These are phyloP conservation scores for Rhynchomys soricoides DNA, from an alignment of 2,113 vertebrate genomes.

Conservation along the genomic window DNA sequence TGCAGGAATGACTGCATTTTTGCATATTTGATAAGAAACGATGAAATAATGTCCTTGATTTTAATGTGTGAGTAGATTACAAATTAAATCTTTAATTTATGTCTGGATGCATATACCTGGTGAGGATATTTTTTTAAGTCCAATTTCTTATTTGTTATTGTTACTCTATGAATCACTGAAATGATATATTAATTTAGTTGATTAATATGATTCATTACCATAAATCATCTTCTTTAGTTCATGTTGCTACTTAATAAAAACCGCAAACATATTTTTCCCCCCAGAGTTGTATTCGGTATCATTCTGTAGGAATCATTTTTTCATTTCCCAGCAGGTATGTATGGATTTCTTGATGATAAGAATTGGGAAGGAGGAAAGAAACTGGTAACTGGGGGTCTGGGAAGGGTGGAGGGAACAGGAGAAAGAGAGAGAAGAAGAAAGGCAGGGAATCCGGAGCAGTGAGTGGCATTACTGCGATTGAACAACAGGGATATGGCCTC, in stretches of 20 bases:
- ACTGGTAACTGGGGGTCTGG: too few relatives aligned
- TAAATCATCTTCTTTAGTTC: constrained; percentile 58
- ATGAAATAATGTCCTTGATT: constrained; percentile 77
- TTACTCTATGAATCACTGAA: constrained; percentile 62
- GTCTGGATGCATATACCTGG: constrained; percentile 46
- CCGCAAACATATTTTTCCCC: constrained; percentile 12
- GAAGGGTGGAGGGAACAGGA: fast-evolving
- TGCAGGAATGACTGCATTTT: constrained; percentile 62
- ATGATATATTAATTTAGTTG: constrained; percentile 72
- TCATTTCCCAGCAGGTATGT: not conserved
- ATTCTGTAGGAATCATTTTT: not conserved
- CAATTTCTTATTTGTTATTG: constrained; percentile 64
- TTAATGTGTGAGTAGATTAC: constrained; percentile 69
- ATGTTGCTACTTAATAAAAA: constrained; percentile 39
- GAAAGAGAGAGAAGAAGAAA: too few relatives aligned
- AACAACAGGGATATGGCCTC: not conserved
- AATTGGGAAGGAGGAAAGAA: not conserved
- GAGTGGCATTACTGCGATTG: too few relatives aligned
- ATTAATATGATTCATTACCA: constrained; percentile 57
- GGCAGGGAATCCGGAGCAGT: not conserved
- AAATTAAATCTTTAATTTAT: constrained; percentile 76
- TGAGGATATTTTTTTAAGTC: constrained; percentile 50
- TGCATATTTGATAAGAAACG: constrained; percentile 77
- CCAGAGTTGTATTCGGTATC: not conserved
- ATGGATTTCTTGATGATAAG: not conserved